Evolutionary conservation across 2,888 invertebrate genomes (phyloP), one percentile per base, ranked within the genome.

Genomic region (Pheosia tremula): DNA sequence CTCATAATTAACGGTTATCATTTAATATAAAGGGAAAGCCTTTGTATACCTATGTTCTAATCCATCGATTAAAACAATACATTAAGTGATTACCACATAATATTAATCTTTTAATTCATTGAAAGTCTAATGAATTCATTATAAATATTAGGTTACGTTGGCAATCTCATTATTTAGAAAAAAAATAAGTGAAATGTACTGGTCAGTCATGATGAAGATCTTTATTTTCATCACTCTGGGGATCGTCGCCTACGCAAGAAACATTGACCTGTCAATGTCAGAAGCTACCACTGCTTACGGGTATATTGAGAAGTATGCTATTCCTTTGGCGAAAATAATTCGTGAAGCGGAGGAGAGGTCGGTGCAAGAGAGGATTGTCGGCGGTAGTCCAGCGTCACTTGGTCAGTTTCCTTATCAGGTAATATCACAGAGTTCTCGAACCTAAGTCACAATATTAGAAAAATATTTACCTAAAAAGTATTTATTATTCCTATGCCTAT

Each of bases 311-410:
- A 77, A 64, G 60, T 45, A 74, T 41, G 78, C 74, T 54, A 63
- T 77, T 4, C 79, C 78, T 5, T 59, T 68, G 47, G 80, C 75
- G 41, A 67, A 72, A 1, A 60, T 59, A 54, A 69, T 80, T 41
- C 70, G 66, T 13, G 11, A 56, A 36, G 56, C 56, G 24, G 56
- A 56, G 36, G 56, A 56, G 36, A 8, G 13, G 45, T 8, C 10
- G 24, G 36, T 24, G n/a, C 24, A 24, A 24, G 11, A 36, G 43
- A 56, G 56, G 45, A 56, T 56, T n/a, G 11, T 24, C 5, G 56
- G 56, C 2, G 56, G 56, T 3, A 24, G 9, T 10, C 43, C 43
- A n/a, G 11, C 69, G 43, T 64, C 50, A 7, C 39, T 3, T 41
- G 67, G 69, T 38, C 68, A 72, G 36, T 69, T 63, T 38, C 72